Conservation (phyloP, 2,797 vertebrate species). For the Gadopsis marmoratus region DNA sequence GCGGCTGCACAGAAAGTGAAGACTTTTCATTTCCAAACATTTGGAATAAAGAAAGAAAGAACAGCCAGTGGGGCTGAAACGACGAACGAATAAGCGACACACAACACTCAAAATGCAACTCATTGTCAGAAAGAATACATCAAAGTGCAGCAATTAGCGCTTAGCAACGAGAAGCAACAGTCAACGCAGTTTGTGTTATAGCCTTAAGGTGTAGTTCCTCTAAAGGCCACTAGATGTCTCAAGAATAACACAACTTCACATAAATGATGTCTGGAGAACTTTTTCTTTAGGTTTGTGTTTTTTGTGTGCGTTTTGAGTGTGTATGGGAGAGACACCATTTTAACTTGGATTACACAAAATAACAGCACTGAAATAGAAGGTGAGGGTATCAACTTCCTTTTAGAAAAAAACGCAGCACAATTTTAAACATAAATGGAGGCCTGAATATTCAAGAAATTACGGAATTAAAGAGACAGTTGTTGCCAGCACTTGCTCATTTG, state of each 20-base stretch:
- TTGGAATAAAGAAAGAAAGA: not conserved
- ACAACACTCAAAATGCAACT: not conserved
- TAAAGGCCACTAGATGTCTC: not conserved
- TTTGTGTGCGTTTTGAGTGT: not conserved
- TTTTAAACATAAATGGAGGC: not conserved
- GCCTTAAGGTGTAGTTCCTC: not conserved
- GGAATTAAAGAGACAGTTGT: too few relatives aligned
- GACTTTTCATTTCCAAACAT: not conserved
- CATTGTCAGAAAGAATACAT: not conserved
- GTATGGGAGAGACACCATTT: not conserved
- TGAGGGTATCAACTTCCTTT: not conserved
- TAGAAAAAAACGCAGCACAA: not conserved
- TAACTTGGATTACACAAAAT: not conserved
- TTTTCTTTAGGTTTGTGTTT: not conserved
- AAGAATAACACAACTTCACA: not conserved
- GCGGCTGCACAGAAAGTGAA: not conserved
- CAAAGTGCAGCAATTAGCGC: not conserved
- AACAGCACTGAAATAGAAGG: not conserved
- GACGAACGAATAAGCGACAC: not conserved
- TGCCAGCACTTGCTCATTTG: not conserved
- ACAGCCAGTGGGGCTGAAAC: not conserved
- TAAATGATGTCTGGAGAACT: not conserved
- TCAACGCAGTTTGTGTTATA: not conserved
- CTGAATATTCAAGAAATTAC: not conserved
- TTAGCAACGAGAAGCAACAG: not conserved